Conservation (phyloP, 2,797 vertebrate species). For the Clarias fuscus region DNA sequence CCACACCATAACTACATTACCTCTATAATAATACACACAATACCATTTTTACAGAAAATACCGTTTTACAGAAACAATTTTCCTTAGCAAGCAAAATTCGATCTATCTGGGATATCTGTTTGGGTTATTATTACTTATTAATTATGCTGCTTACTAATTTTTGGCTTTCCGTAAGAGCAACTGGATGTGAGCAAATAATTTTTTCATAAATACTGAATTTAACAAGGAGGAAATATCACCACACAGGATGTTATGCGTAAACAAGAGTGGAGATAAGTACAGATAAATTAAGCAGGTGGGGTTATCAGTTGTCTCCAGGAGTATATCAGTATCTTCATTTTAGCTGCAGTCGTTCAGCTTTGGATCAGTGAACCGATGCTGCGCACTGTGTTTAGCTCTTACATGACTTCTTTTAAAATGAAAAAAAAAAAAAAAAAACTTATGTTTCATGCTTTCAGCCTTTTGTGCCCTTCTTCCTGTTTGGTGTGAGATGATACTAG, state of each 20-base stretch:
- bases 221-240: not conserved
- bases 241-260: not conserved
- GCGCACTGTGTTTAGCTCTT: not conserved
- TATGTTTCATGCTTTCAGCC: not conserved
- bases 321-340: not conserved
- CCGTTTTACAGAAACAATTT: not conserved
- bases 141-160: not conserved
- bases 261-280: not conserved
- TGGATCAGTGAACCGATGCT: not conserved
- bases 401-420: not conserved
- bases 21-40: not conserved
- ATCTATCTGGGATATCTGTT: not conserved
- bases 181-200: not conserved
- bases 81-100: not conserved
- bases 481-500: constrained; percentile 8
- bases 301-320: not conserved
- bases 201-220: not conserved
- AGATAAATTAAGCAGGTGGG: not conserved
- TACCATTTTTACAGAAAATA: not conserved
- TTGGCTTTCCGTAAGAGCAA: not conserved
- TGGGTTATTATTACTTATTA: not conserved
- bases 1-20: not conserved
- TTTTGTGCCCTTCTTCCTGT: not conserved
- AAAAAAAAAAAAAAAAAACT: not conserved
- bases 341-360: not conserved